A percentile compares a stretch with the other conserved stretches of the same genome.
Evolutionary conservation across 2,888 invertebrate species (phyloP).

Genomic region (Tineola bisselliella): DNA sequence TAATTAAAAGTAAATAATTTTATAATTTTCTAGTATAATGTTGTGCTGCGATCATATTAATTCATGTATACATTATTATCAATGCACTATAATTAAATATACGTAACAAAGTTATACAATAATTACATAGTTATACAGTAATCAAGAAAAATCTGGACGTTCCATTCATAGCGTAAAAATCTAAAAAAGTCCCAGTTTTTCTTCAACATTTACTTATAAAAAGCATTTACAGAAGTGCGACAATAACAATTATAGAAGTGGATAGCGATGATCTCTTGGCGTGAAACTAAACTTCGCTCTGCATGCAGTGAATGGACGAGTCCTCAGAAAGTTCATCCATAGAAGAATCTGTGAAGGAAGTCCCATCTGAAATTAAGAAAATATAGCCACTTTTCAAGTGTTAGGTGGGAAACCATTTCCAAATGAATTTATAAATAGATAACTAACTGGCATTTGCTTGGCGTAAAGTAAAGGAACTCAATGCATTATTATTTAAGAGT

Average conservation of each 20-base stretch:
- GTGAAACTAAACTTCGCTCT: constrained; percentile 72
- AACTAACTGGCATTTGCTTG: not conserved
- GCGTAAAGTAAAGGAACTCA: too few relatives aligned
- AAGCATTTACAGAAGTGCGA: too few relatives aligned
- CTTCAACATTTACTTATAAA: too few relatives aligned
- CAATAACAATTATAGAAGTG: too few relatives aligned
- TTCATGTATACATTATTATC: not conserved
- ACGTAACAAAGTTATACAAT: not conserved
- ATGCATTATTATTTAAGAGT: too few relatives aligned
- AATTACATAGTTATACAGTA: too few relatives aligned
- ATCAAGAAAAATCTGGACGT: too few relatives aligned
- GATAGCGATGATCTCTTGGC: too few relatives aligned
- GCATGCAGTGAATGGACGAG: constrained; percentile 87
- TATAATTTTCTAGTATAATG: not conserved
- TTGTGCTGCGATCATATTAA: not conserved
- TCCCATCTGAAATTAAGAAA: constrained; percentile 43
- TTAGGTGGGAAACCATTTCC: not conserved
- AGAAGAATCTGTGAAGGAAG: constrained; percentile 76
- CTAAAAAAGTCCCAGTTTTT: too few relatives aligned
- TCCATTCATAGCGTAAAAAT: too few relatives aligned
- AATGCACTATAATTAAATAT: not conserved
- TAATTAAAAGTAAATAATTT: not conserved
- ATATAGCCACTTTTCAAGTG: not conserved
- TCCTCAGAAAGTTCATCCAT: constrained; percentile 89
- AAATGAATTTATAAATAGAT: not conserved